Evolutionary conservation across 2,888 invertebrate genomes (phyloP).

Genomic region (Apotomis turbidana): DNA sequence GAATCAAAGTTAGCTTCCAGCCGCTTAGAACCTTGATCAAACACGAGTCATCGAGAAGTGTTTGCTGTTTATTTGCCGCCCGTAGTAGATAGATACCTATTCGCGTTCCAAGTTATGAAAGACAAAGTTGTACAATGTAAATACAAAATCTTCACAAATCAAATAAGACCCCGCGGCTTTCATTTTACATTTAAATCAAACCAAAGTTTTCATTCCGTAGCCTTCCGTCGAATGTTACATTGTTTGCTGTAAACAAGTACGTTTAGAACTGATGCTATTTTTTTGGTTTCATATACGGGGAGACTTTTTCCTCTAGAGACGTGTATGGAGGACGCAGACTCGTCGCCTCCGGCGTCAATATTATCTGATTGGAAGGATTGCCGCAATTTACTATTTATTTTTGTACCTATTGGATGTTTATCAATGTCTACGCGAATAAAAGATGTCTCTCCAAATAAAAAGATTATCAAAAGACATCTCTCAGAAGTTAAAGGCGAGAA

Average conservation of each 20-base stretch:
- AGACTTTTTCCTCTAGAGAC: conserved; percentile 25
- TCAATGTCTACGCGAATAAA: background rate
- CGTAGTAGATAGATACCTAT: background rate
- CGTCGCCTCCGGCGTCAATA: conserved; percentile 7
- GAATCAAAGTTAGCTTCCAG: conserved; percentile 8
- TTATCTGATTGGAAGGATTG: conserved; percentile 18
- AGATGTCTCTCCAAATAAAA: background rate
- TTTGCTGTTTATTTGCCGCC: conserved; percentile 27
- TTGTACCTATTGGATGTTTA: conserved; percentile 9
- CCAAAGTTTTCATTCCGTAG: conserved; percentile 29
- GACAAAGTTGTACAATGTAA: conserved; percentile 35
- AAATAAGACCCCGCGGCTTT: conserved; percentile 26
- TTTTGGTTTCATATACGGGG: background rate
- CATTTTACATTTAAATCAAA: conserved; percentile 40
- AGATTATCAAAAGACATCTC: conserved; percentile 1
- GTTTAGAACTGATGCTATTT: background rate
- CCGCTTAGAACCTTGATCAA: conserved; percentile 17
- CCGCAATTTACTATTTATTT: conserved; percentile 13
- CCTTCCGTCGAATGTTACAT: conserved; percentile 18
- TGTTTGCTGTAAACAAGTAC: conserved; percentile 8
- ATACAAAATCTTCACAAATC: conserved; percentile 36
- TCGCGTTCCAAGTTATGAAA: conserved; percentile 27
- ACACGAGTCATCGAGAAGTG: conserved; percentile 29
- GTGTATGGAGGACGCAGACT: conserved; percentile 1
- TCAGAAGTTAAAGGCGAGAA: conserved; percentile 36